Evolutionary conservation across 2,888 invertebrate genomes (phyloP).

Genomic region (Eristalis intricaria): DNA sequence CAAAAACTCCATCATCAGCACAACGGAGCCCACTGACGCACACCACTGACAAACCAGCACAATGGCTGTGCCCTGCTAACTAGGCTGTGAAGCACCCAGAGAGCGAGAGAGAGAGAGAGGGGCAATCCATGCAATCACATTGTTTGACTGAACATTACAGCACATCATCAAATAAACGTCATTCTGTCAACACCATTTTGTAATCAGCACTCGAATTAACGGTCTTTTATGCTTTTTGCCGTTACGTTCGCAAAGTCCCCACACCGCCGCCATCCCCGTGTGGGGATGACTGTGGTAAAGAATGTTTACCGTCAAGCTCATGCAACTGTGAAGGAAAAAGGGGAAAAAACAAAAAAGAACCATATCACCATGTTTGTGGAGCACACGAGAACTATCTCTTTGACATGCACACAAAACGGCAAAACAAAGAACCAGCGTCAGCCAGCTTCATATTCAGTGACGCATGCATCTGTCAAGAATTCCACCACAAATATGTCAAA

Average conservation of each 20-base stretch:
- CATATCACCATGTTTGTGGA: neutral
- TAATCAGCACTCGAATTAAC: conserved; percentile 1
- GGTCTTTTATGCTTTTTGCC: neutral
- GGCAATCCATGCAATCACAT: neutral
- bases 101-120: neutral
- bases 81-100: neutral
- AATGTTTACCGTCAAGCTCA: neutral
- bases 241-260: neutral
- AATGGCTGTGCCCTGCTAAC: neutral
- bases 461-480: conserved; percentile 3
- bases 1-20: neutral
- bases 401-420: neutral
- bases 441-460: neutral
- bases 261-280: neutral
- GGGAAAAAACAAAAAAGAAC: neutral
- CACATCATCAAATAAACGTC: conserved; percentile 1
- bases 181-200: conserved; percentile 1
- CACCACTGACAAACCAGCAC: neutral
- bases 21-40: neutral
- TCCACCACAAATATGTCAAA: conserved; percentile 4
- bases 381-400: neutral
- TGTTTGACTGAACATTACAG: conserved; percentile 1
- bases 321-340: neutral
- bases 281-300: neutral
- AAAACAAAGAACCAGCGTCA: neutral